Evolutionary conservation across 2,113 vertebrate species (phyloP).

Genomic region (Furnarius figulus): DNA sequence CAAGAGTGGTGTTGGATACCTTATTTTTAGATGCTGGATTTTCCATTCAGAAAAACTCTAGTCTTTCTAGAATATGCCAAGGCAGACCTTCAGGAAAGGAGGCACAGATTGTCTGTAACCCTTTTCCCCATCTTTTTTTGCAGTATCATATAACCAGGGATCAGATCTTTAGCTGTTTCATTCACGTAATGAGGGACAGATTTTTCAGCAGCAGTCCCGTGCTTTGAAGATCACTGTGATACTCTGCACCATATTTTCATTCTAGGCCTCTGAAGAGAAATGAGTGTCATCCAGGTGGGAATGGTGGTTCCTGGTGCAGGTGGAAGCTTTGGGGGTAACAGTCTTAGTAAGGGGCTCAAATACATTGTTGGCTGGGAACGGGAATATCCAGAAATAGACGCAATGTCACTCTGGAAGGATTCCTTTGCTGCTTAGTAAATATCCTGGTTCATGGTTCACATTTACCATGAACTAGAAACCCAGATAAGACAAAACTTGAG

Average conservation of each 20-base stretch:
- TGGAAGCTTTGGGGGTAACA: neutral
- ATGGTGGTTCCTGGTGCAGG: neutral
- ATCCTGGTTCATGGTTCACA: neutral
- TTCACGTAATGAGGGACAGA: accelerated
- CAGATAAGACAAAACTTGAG: neutral
- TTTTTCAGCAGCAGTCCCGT: neutral
- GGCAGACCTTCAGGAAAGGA: neutral
- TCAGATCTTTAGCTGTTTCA: neutral
- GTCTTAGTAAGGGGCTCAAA: neutral
- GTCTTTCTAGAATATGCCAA: neutral
- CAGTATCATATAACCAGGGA: neutral
- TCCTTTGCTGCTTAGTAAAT: neutral
- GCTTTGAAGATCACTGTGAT: neutral
- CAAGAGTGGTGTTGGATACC: neutral
- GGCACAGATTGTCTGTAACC: neutral
- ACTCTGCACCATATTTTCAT: neutral
- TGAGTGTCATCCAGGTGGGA: too few relatives aligned
- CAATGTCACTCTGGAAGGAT: neutral
- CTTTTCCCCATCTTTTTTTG: neutral
- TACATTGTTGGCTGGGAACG: neutral
- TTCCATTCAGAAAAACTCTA: neutral
- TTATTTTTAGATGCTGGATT: neutral
- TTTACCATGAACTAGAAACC: neutral
- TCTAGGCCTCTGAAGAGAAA: neutral
- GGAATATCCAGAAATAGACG: neutral